Conservation (phyloP, 2,797 vertebrate genomes). For the Yasuhikotakia modesta region DNA sequence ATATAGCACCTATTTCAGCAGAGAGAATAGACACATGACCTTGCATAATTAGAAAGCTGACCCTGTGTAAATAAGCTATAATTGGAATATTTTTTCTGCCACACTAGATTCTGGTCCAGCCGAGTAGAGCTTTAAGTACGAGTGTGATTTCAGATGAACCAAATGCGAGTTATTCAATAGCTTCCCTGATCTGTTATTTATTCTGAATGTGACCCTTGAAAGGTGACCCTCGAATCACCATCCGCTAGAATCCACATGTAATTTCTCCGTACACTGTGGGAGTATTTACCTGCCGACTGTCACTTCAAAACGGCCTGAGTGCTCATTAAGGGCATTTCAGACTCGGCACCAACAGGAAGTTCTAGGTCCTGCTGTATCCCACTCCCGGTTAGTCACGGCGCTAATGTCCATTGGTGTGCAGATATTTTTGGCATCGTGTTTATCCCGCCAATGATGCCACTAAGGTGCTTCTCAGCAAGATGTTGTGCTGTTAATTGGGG, state of each 20-base stretch:
- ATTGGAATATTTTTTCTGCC: conserved; percentile 23
- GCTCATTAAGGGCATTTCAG: conserved; percentile 45
- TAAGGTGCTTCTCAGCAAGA: conserved; percentile 56
- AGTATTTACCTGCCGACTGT: conserved; percentile 37
- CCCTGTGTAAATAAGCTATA: conserved; percentile 18
- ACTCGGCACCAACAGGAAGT: conserved; percentile 35
- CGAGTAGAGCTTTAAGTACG: not conserved
- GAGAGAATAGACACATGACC: conserved; percentile 38
- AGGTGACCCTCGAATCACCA: conserved; percentile 10
- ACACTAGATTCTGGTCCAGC: not conserved
- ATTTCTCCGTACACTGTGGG: conserved; percentile 27
- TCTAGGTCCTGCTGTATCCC: conserved; percentile 30
- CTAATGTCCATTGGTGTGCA: conserved; percentile 49
- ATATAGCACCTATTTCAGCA: conserved; percentile 64
- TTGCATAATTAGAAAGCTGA: conserved; percentile 42
- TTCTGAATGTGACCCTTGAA: conserved; percentile 6
- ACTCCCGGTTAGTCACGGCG: conserved; percentile 50
- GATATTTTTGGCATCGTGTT: conserved; percentile 59
- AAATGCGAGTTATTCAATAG: not conserved
- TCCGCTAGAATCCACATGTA: conserved; percentile 2
- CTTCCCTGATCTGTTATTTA: not conserved
- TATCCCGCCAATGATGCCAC: conserved; percentile 47
- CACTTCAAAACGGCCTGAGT: conserved; percentile 38
- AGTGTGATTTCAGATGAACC: conserved; percentile 13
- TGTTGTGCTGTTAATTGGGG: conserved; percentile 53